phyloP scores from a whole-genome alignment of 2,888 invertebrate genomes.

The Entomobrya proxima region DNA sequence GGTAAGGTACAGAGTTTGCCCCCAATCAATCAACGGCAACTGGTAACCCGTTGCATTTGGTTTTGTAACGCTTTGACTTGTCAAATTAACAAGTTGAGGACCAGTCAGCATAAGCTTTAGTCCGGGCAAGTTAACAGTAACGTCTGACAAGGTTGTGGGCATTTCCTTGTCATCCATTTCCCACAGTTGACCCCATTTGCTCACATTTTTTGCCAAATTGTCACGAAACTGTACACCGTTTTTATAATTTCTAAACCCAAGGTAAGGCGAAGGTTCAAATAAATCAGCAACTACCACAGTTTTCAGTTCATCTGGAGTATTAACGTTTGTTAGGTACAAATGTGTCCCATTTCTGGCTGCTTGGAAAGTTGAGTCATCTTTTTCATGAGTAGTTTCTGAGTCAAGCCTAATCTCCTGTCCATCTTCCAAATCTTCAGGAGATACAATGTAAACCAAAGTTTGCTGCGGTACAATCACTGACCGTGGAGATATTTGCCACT shows the following conservation, averaged over 20 bases:
- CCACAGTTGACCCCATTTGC: too few species aligned
- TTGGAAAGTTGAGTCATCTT: too few species aligned
- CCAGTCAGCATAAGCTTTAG: conserved; percentile 12
- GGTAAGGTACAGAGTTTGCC: too few species aligned
- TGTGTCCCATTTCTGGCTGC: neutral
- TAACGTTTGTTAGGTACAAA: neutral
- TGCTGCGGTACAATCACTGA: neutral
- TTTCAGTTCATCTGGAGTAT: neutral
- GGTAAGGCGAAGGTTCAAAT: too few species aligned
- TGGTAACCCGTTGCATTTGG: too few species aligned
- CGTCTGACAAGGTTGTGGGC: neutral
- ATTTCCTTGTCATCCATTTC: too few species aligned
- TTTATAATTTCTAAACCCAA: too few species aligned
- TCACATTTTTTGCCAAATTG: too few species aligned
- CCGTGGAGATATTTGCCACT: conserved; percentile 3
- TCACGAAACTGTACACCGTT: too few species aligned
- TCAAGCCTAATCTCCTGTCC: neutral
- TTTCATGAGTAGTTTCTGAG: neutral
- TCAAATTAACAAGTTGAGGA: neutral
- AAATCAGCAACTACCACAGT: conserved; percentile 35
- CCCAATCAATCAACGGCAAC: too few species aligned
- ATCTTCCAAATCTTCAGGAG: conserved; percentile 41
- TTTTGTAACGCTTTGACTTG: too few species aligned
- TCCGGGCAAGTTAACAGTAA: conserved; percentile 10
- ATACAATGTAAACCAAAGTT: neutral